These are phyloP conservation scores for Spatulosminthurus flaviceps DNA, from an alignment of 2,888 invertebrate genomes.

Conservation along the genomic window DNA sequence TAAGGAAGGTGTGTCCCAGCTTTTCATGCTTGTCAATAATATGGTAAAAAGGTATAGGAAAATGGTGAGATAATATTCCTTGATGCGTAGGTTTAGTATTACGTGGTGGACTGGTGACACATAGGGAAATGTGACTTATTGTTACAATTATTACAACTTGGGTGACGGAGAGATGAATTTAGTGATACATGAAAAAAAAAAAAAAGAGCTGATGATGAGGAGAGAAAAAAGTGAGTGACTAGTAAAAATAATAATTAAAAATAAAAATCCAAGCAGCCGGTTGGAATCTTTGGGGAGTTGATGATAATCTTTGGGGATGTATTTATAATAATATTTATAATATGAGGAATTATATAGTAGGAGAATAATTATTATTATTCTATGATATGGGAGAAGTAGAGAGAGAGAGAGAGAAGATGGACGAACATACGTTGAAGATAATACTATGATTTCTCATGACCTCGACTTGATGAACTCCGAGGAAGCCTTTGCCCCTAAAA, in stretches of 20 bases:
- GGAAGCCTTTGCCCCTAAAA: constrained; percentile 53
- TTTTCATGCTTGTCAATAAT: not conserved
- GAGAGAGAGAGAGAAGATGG: too few species aligned
- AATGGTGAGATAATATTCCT: not conserved
- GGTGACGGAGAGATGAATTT: too few species aligned
- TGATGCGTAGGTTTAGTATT: not conserved
- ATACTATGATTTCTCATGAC: too few species aligned
- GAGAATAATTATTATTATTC: not conserved
- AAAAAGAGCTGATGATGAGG: not conserved
- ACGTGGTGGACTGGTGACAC: not conserved
- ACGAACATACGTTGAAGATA: too few species aligned
- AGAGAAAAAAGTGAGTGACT: not conserved
- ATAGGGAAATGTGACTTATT: not conserved
- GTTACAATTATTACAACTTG: too few species aligned
- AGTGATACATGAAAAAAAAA: too few species aligned
- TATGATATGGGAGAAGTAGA: too few species aligned
- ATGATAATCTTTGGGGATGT: too few species aligned
- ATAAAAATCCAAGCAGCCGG: not conserved
- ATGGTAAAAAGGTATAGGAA: not conserved
- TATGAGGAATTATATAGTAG: too few species aligned
- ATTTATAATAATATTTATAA: too few species aligned
- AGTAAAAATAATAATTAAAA: not conserved
- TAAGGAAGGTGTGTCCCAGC: too few species aligned
- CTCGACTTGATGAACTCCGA: constrained; percentile 48
- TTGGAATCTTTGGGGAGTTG: not conserved